These are phyloP conservation scores for Laspeyria flexula DNA, from an alignment of 2,888 invertebrate genomes.

Conservation along the genomic window DNA sequence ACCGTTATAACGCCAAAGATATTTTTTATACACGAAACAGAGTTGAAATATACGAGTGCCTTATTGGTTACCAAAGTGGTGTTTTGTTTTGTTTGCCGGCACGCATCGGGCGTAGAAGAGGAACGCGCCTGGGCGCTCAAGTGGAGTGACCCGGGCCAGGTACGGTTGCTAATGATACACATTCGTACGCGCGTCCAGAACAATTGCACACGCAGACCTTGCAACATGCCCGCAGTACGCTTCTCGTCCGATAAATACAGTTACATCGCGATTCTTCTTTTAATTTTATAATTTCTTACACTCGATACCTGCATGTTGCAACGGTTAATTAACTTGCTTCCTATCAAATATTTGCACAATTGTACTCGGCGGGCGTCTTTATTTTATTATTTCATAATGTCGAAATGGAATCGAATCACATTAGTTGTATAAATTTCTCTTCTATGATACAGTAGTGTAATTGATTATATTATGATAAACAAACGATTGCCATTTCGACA, in stretches of 20 bases:
- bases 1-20: constrained; percentile 78
- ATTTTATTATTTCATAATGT: constrained; percentile 67
- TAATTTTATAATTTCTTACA: background rate
- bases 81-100: constrained; percentile 77
- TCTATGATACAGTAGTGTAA: constrained; percentile 4
- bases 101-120: constrained; percentile 67
- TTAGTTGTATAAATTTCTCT: background rate
- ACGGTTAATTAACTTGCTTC: constrained; percentile 22
- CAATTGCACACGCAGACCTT: constrained; percentile 58
- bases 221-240: constrained; percentile 30
- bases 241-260: background rate
- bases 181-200: constrained; percentile 67
- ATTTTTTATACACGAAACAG: constrained; percentile 71
- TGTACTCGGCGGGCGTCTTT: constrained; percentile 77
- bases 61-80: constrained; percentile 82
- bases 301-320: constrained; percentile 45
- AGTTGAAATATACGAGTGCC: constrained; percentile 85
- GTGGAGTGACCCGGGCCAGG: constrained; percentile 93
- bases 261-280: background rate
- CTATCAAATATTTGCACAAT: constrained; percentile 49
- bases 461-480: background rate
- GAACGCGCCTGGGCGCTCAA: constrained; percentile 92
- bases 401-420: constrained; percentile 60
- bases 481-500: constrained; percentile 65
- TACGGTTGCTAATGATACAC: constrained; percentile 86